Percentiles rank a stretch among this genome's conserved stretches.
Conservation (phyloP, 2,888 invertebrate species). For the Oxycera nigricornis region DNA sequence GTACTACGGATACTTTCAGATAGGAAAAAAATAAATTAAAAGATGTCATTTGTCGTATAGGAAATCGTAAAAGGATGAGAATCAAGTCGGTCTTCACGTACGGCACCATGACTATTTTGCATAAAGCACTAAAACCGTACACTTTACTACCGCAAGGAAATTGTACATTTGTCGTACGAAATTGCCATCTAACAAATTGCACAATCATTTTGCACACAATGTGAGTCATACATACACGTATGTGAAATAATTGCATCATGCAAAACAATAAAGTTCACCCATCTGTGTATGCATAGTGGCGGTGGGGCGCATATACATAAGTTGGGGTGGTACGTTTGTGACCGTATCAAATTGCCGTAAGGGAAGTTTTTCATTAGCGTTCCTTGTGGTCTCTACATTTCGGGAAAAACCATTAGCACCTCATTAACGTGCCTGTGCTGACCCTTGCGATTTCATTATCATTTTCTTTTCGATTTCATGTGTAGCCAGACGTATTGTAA, state of each 20-base stretch:
- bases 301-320: background rate
- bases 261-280: constrained; percentile 2
- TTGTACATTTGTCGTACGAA: constrained; percentile 17
- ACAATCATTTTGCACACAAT: constrained; percentile 1
- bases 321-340: background rate
- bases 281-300: background rate
- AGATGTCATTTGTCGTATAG: background rate
- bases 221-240: constrained; percentile 2
- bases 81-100: background rate
- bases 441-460: constrained; percentile 5
- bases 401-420: constrained; percentile 20
- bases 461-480: constrained; percentile 4
- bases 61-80: background rate
- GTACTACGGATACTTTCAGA: background rate
- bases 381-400: background rate
- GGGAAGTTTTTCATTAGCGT: background rate
- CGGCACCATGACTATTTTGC: background rate
- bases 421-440: constrained; percentile 13
- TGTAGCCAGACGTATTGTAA: background rate
- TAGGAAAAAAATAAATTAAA: constrained; percentile 6
- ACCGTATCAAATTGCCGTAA: constrained; percentile 11
- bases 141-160: constrained; percentile 17
- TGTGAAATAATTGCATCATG: background rate
- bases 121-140: constrained; percentile 5
- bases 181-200: constrained; percentile 14